Evolutionary conservation across 2,113 vertebrate genomes (phyloP), one percentile per base, ranked within the genome.

Genomic region (Tenebrosternarchus preto): DNA sequence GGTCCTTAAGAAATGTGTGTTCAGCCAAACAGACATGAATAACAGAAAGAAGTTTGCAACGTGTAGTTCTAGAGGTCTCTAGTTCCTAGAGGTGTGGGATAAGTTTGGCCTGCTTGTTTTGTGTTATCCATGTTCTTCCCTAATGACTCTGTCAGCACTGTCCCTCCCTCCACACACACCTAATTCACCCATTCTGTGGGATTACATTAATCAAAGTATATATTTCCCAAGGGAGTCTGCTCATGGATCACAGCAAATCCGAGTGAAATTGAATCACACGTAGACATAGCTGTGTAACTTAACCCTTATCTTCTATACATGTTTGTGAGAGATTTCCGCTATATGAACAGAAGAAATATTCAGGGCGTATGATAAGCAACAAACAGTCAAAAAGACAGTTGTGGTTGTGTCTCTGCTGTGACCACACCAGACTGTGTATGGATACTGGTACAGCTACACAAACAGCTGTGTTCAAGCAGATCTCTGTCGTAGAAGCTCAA

Each of bases 171-270:
- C 36, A 27, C 69, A 71, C 73, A 67, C 67, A 74, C 92, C 89
- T 93, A 92, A 94, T 93, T 93, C 86, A 73, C 90, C 92, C 93
- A 92, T 90, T 89, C 90, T 86, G 87, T 90, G 92, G 94, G 93
- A 94, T 95, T 95, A 94, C 92, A 95, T 95, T 95, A 95, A 96
- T 95, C 94, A 95, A 94, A 94, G 93, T 91, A 90, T 92, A 86
- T 94, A 95, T 96, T 95, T 95, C 95, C 94, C 93, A 85, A 87
- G 93, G 92, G 94, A 93, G 85, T 88, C 20, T 0, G 81, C 88
- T 88, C 93, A 94, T 94, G 94, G 94, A 95, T 94, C 91, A 94
- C 91, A 94, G 91, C 93, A 95, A 95, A 95, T 95, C 94, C 93
- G 91, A 93, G 93, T 94, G 93, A 95, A 95, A 96, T 95, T 95